phyloP scores from a whole-genome alignment of 2,888 invertebrate genomes.

The Sylvicola fuscatus region DNA sequence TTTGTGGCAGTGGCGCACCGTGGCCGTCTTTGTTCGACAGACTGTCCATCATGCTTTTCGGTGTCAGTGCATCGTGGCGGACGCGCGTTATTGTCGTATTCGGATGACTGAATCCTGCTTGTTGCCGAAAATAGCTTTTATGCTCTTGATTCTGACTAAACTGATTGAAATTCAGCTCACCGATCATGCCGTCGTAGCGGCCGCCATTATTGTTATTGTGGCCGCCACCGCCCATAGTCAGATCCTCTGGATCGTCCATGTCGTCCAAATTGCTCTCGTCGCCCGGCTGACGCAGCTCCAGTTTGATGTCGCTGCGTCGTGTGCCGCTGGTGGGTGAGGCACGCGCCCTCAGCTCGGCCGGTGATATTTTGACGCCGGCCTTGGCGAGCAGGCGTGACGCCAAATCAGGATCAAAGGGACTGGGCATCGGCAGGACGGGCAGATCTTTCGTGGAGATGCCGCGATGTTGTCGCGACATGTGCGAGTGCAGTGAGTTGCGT shows the following conservation, averaged over 20 bases:
- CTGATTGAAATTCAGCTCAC: slow-evolving; percentile 4
- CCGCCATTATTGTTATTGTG: slow-evolving; percentile 15
- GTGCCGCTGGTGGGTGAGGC: slow-evolving; percentile 68
- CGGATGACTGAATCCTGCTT: slow-evolving; percentile 26
- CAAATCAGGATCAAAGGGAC: slow-evolving; percentile 75
- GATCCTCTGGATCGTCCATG: slow-evolving; percentile 52
- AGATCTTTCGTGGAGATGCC: slow-evolving; percentile 86
- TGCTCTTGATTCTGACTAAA: no score
- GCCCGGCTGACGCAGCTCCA: slow-evolving; percentile 49
- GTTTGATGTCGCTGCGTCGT: slow-evolving; percentile 50
- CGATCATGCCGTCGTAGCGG: slow-evolving; percentile 15
- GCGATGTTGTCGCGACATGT: slow-evolving; percentile 84
- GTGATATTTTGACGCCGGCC: slow-evolving; percentile 70
- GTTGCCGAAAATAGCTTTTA: no score
- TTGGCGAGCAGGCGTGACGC: slow-evolving; percentile 71
- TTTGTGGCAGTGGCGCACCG: slow-evolving; percentile 42
- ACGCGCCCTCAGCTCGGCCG: slow-evolving; percentile 62
- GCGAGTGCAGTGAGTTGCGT: slow-evolving; percentile 77
- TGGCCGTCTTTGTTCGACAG: slow-evolving; percentile 31
- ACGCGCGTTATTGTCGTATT: slow-evolving; percentile 44
- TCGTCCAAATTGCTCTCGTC: slow-evolving; percentile 52
- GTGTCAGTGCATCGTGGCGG: slow-evolving; percentile 40
- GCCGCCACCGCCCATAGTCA: slow-evolving; percentile 37
- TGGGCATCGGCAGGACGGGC: slow-evolving; percentile 82
- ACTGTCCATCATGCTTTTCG: slow-evolving; percentile 38